Evolutionary conservation across 1,140 invertebrate species (phyloP), one percentile per base, ranked within the genome.

Genomic region (Acyrthosiphon pisum): DNA sequence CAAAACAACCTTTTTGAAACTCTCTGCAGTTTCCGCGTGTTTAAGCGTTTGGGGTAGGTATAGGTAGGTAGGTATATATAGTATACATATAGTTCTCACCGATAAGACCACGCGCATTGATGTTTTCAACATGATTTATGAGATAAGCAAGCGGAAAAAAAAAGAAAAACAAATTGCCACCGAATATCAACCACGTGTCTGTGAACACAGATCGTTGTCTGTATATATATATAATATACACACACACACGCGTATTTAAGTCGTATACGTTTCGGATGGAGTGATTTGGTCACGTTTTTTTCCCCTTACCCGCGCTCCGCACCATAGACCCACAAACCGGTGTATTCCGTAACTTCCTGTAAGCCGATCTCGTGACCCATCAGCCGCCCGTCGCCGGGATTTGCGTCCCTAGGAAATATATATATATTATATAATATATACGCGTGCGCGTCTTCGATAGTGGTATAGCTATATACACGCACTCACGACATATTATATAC

Each of bases 311-410:
- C 87, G 7, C 48, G n/a, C 22, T 22, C 50, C n/a, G n/a, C 87
- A 53, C 48, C 87, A 30, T 86, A 44, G 44, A 48, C 35, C 37
- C 35, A 41, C 18, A 87, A 86, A 91, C 37, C 90, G 90, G 53
- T 91, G 56, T 83, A 50, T 83, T 35, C 68, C 44, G 44, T 50
- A 86, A 56, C 93, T 88, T 93, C 86, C 88, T 93, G 86, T 90
- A 81, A 76, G 48, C 41, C 86, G 93, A 93, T 53, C 93, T 56
- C 50, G 84, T 84, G 93, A 90, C 60, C 93, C 87, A 60, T 76
- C 94, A 94, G 94, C 94, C 94, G 94, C 94, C 93, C 93, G 94
- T 95, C 94, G 94, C 95, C 95, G 94, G 94, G 94, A 93, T 94
- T 95, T 95, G 22, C 56, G 50, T 95, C 94, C 94, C 94, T 18